These are phyloP conservation scores for Drosophila truncata DNA, from an alignment of 1,140 invertebrate genomes.

Conservation along the genomic window DNA sequence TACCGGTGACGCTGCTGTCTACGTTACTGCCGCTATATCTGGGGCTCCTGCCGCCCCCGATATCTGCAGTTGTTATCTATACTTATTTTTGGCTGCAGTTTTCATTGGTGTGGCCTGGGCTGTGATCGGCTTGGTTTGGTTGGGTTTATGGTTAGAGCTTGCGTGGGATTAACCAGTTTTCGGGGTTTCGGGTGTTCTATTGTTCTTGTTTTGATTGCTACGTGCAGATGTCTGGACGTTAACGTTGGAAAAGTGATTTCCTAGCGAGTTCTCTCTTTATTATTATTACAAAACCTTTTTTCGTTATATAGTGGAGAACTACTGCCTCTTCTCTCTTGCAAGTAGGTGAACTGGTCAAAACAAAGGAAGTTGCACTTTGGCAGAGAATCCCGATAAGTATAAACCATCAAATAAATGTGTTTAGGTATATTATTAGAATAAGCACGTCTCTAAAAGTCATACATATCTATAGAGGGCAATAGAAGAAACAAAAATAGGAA, in stretches of 20 bases:
- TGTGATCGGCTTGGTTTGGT: slow-evolving; percentile 32
- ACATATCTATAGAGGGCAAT: slow-evolving; percentile 4
- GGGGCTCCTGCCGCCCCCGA: slow-evolving; percentile 30
- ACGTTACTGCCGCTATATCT: slow-evolving; percentile 16
- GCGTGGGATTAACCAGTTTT: slow-evolving; percentile 66
- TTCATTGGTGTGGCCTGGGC: slow-evolving; percentile 53
- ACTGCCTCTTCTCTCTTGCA: slow-evolving; percentile 20
- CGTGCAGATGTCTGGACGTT: slow-evolving; percentile 66
- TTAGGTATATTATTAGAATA: not conserved
- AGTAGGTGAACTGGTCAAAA: slow-evolving; percentile 28
- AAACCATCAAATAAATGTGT: too few relatives aligned
- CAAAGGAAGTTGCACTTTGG: not conserved
- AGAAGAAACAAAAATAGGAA: slow-evolving; percentile 10
- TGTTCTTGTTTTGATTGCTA: slow-evolving; percentile 76
- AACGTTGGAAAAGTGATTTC: slow-evolving; percentile 10
- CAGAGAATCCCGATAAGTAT: slow-evolving; percentile 10
- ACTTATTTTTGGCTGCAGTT: slow-evolving; percentile 69
- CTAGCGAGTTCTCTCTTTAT: not conserved
- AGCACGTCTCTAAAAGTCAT: not conserved
- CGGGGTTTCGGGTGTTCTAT: slow-evolving; percentile 30
- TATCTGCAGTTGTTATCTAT: slow-evolving; percentile 73
- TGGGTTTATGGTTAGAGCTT: slow-evolving; percentile 66
- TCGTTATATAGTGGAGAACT: not conserved
- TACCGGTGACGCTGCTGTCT: slow-evolving; percentile 17
- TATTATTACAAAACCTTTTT: not conserved